These are phyloP conservation scores for Cottus gobio DNA, from an alignment of 2,113 vertebrate species.

Conservation along the genomic window DNA sequence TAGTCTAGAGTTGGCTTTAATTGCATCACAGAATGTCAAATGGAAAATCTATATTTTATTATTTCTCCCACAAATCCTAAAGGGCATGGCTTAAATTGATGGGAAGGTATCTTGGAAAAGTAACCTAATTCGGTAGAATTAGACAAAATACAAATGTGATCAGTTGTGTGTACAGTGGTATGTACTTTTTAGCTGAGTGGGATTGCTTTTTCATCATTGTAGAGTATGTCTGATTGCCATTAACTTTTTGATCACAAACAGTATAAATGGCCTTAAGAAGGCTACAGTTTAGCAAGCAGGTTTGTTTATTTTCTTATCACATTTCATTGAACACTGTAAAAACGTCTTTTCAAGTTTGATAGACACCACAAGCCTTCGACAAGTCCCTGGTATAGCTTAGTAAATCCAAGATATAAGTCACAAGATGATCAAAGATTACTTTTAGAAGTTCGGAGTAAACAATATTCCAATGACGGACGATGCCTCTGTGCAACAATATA, in stretches of 20 bases:
- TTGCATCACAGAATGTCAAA: constrained; percentile 66
- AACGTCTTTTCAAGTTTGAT: constrained; percentile 4
- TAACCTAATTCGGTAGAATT: constrained; percentile 17
- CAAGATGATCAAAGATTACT: constrained; percentile 22
- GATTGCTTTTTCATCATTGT: neutral
- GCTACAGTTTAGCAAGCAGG: neutral
- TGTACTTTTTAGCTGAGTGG: neutral
- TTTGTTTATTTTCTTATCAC: neutral
- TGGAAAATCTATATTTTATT: constrained; percentile 64
- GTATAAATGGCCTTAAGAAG: neutral
- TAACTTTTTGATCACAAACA: neutral
- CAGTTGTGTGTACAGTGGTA: neutral
- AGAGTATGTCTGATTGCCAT: neutral
- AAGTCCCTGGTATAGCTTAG: neutral
- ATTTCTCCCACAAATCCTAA: constrained; percentile 57
- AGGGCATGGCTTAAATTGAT: constrained; percentile 61
- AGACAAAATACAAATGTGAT: neutral
- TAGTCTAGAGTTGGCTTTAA: constrained; percentile 35
- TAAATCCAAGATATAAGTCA: neutral
- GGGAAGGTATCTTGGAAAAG: constrained; percentile 10
- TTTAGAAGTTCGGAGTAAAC: constrained; percentile 25
- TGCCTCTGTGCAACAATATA: neutral
- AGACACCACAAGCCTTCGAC: neutral
- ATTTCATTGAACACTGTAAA: neutral
- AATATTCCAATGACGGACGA: neutral